Percentiles rank a stretch among this genome's conserved stretches.
Evolutionary conservation across 2,113 vertebrate genomes (phyloP).

Genomic region (Setophaga petechia): DNA sequence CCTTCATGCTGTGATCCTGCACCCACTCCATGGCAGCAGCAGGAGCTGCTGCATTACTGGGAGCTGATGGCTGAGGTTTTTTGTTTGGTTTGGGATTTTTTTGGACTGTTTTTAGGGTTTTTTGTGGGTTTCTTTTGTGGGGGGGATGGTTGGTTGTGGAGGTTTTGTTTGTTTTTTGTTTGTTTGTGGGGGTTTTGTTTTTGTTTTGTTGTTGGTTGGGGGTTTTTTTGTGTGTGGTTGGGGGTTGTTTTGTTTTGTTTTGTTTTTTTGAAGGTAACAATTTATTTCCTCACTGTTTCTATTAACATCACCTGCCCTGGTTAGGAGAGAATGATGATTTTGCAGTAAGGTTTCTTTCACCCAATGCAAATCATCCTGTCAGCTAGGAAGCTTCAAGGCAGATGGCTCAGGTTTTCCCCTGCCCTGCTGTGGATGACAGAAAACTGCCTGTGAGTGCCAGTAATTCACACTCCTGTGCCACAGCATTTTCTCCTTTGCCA

Average conservation of each 20-base stretch:
- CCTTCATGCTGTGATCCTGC: background rate
- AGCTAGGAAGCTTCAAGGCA: background rate
- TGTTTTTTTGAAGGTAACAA: background rate
- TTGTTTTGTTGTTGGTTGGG: background rate
- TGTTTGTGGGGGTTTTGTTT: no score
- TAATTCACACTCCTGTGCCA: background rate
- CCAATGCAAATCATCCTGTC: background rate
- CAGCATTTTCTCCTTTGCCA: background rate
- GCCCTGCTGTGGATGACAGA: background rate
- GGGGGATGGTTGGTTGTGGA: background rate
- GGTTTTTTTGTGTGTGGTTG: background rate
- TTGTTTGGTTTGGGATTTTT: background rate
- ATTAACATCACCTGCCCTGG: background rate
- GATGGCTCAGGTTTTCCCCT: background rate
- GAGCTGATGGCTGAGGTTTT: background rate
- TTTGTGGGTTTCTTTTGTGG: background rate
- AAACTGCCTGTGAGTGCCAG: background rate
- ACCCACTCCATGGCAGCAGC: background rate
- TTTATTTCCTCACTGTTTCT: background rate
- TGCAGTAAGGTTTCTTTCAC: background rate
- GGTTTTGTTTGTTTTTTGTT: no score
- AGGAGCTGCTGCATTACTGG: background rate
- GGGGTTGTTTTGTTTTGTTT: no score
- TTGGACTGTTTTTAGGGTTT: background rate
- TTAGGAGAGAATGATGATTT: background rate